Conservation (phyloP, 2,888 invertebrate species). For the Oegoconia quadripuncta region DNA sequence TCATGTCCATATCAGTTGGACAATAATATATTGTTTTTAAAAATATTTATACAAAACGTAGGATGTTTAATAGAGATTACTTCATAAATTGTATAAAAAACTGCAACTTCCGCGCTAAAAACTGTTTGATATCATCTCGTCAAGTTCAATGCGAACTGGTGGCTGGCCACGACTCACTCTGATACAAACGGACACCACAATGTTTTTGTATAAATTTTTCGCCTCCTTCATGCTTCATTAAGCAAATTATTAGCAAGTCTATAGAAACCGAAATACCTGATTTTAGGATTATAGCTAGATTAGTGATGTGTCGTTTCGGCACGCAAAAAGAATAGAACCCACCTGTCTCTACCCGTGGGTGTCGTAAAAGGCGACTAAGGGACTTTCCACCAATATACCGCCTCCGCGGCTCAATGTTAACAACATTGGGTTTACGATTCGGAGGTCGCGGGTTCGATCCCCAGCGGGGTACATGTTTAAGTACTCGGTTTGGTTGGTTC, state of each 20-base stretch:
- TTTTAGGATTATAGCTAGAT: too few species aligned
- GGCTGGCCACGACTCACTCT: slow-evolving; percentile 12
- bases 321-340: too few species aligned
- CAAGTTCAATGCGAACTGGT: slow-evolving; percentile 32
- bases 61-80: slow-evolving; percentile 27
- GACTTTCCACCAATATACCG: too few species aligned
- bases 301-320: too few species aligned
- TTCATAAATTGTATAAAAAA: slow-evolving; percentile 36
- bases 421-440: too few species aligned
- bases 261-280: too few species aligned
- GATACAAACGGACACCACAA: slow-evolving; percentile 8
- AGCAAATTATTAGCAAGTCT: slow-evolving; percentile 29
- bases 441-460: too few species aligned
- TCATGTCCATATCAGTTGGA: slow-evolving; percentile 19
- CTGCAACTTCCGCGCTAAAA: slow-evolving; percentile 44
- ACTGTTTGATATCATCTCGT: slow-evolving; percentile 42
- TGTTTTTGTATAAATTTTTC: slow-evolving; percentile 23
- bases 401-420: too few species aligned
- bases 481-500: too few species aligned
- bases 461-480: too few species aligned
- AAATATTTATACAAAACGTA: slow-evolving; percentile 16
- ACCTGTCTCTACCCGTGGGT: too few species aligned
- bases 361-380: too few species aligned
- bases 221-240: slow-evolving; percentile 26
- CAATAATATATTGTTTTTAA: slow-evolving; percentile 15